Evolutionary conservation across 2,888 invertebrate genomes (phyloP), one percentile per base, ranked within the genome.

Genomic region (Stegophylla sp.): DNA sequence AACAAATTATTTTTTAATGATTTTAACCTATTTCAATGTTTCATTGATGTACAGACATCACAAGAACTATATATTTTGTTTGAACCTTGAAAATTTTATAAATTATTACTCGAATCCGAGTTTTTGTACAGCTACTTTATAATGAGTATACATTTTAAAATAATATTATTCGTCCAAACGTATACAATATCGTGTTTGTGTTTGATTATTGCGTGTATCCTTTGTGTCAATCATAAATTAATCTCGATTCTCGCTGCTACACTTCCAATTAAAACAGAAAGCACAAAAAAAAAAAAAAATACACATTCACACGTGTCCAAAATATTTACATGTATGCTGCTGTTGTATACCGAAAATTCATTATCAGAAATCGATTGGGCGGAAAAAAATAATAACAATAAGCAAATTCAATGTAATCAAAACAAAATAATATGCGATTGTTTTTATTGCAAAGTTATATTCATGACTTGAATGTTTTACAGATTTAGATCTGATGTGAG

Each of bases 401-500:
- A 20, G 61, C 48, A 48, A 63, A 74, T 48, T 23, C n/a, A 48
- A 51, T 34, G 63, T 63, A 74, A 74, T 63, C 74, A 63, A 34
- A 74, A 74, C 74, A 63, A 34, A 74, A 51, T 34, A 3, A n/a
- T n/a, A 34, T 34, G 3, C 7, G 34, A 63, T 74, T 63, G 51
- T 63, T n/a, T n/a, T n/a, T 73, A n/a, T 73, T 56, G 56, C 13
- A 61, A 74, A 74, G 4, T 59, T 63, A 74, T 63, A 74, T 74
- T 74, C 74, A 63, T 74, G 74, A 74, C 63, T 63, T n/a, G 59
- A 34, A 41, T 3, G 63, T 74, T 63, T 63, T 63, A 63, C 15
- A 17, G 51, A 74, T 63, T 74, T 56, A 28, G 73, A 61, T 73
- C 59, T 34, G 51, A 34, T 20, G 20, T 56, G 63, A 48, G 28